Evolutionary conservation across 2,797 vertebrate genomes (phyloP).

Genomic region (Sebastes oblongus): DNA sequence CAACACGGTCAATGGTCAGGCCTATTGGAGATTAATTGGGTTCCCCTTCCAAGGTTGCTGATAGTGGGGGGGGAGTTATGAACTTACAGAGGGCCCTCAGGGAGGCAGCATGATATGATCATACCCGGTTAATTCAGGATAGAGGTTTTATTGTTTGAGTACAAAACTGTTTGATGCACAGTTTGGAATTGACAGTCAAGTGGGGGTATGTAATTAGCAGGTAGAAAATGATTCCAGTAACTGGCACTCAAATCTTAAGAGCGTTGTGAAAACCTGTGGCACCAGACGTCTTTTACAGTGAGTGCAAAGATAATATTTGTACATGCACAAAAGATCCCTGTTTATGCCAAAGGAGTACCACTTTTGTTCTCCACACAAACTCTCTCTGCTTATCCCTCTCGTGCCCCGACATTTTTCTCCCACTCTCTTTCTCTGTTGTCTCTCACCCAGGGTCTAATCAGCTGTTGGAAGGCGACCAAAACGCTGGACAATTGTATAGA

Average conservation of each 20-base stretch:
- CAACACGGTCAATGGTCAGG: constrained; percentile 1
- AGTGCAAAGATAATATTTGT: constrained; percentile 39
- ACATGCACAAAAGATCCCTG: constrained; percentile 14
- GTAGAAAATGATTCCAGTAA: neutral
- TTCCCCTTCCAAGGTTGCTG: neutral
- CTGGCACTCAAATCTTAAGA: neutral
- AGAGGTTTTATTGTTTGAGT: neutral
- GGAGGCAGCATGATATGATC: neutral
- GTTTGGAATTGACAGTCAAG: neutral
- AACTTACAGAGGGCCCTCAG: neutral
- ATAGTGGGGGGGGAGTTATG: neutral
- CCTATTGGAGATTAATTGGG: constrained; percentile 8
- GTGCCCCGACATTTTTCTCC: neutral
- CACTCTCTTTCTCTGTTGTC: constrained; percentile 13
- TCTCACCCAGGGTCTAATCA: constrained; percentile 25
- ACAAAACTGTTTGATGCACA: neutral
- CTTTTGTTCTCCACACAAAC: constrained; percentile 24
- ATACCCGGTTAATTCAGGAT: neutral
- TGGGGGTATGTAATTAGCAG: neutral
- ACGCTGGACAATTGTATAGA: neutral
- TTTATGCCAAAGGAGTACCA: constrained; percentile 11
- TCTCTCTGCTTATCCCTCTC: neutral
- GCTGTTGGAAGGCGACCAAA: constrained; percentile 31
- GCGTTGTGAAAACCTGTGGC: constrained; percentile 2
- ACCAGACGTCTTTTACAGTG: neutral